Percentiles rank a stretch among this genome's conserved stretches.
Evolutionary conservation across 2,113 vertebrate genomes (phyloP).

Genomic region (Oncorhynchus nerka): DNA sequence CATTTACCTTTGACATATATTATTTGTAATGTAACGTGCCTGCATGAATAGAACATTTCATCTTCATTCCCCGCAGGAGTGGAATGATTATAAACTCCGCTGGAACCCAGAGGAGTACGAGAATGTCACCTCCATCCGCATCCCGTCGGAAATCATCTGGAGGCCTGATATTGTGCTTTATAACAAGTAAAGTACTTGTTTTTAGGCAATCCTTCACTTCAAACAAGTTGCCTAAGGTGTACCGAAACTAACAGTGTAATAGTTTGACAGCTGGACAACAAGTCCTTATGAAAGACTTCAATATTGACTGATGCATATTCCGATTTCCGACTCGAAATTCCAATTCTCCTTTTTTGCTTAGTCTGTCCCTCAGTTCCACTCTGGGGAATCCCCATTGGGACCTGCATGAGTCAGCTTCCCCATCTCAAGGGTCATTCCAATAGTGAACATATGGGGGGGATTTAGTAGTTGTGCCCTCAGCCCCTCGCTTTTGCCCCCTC

Average conservation of each 20-base stretch:
- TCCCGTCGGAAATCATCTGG: constrained; percentile 97
- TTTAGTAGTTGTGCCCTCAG: no score
- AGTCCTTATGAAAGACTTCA: not conserved
- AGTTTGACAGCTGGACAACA: not conserved
- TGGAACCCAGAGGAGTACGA: constrained; percentile 87
- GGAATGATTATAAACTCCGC: constrained; percentile 90
- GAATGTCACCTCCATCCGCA: constrained; percentile 90
- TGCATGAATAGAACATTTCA: not conserved
- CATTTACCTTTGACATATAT: not conserved
- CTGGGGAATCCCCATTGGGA: no score
- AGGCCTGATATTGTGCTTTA: constrained; percentile 93
- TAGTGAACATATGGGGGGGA: no score
- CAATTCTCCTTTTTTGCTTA: no score
- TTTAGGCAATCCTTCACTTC: no score
- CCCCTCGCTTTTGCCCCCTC: no score
- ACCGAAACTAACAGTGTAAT: not conserved
- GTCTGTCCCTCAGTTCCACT: no score
- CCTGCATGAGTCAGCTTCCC: no score
- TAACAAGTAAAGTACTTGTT: constrained; percentile 83
- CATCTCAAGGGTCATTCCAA: no score
- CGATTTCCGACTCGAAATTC: not conserved
- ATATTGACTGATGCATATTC: not conserved
- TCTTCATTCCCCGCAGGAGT: constrained; percentile 75
- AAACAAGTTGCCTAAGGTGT: not conserved
- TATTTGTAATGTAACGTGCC: not conserved